Evolutionary conservation across 2,888 invertebrate species (phyloP).

Genomic region (Tubiluchus corallicola): DNA sequence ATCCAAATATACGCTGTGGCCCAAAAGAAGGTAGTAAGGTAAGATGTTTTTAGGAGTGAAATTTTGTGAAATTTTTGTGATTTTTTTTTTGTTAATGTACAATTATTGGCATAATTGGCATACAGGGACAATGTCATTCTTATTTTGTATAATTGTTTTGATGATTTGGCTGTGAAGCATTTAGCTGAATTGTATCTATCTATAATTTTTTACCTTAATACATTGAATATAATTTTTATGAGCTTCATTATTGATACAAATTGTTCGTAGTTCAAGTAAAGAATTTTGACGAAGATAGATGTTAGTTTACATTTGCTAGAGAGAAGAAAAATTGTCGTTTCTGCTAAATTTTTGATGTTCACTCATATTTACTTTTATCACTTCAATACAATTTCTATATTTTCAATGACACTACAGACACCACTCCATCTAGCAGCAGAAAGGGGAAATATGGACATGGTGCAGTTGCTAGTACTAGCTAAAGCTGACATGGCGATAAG

Average conservation of each 20-base stretch:
- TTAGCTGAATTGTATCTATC: not conserved
- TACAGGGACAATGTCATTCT: too few relatives aligned
- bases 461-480: conserved; percentile 42
- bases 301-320: too few relatives aligned
- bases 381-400: too few relatives aligned
- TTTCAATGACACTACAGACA: too few relatives aligned
- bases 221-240: too few relatives aligned
- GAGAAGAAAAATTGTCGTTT: too few relatives aligned
- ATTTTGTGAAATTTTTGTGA: not conserved
- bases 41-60: conserved; percentile 12
- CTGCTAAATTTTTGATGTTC: not conserved
- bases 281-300: too few relatives aligned
- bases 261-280: too few relatives aligned
- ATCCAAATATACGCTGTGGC: conserved; percentile 47
- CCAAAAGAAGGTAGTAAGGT: conserved; percentile 47
- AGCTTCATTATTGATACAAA: too few relatives aligned
- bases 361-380: not conserved
- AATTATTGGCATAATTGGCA: not conserved
- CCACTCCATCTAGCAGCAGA: conserved; percentile 62
- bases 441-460: conserved; percentile 52
- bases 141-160: too few relatives aligned
- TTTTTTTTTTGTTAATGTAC: conserved; percentile 15
- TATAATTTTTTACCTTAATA: too few relatives aligned
- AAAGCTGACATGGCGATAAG: conserved; percentile 43
- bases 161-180: too few relatives aligned